phyloP scores from a whole-genome alignment of 2,888 invertebrate species.

The Epirrhoe alternata region DNA sequence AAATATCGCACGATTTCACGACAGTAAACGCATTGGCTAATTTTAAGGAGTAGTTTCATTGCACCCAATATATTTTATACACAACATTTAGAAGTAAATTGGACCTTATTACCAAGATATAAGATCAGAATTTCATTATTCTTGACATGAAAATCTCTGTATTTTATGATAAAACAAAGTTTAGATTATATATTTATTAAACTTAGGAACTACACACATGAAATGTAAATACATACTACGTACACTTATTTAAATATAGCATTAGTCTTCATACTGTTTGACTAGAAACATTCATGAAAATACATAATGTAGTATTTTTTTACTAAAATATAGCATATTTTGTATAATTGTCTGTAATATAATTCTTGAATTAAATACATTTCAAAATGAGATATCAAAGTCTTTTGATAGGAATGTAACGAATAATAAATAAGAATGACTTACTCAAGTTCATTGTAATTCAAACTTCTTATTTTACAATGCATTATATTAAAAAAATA shows the following conservation, averaged over 20 bases:
- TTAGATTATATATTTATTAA: not conserved
- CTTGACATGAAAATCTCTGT: not conserved
- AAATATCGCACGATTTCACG: not conserved
- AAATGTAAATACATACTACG: constrained; percentile 9
- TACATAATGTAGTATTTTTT: constrained; percentile 6
- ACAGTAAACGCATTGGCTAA: not conserved
- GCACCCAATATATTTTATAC: not conserved
- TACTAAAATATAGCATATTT: not conserved
- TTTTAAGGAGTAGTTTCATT: not conserved
- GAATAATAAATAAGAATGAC: not conserved
- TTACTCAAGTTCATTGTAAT: too few relatives aligned
- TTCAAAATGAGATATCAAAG: not conserved
- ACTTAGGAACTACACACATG: constrained; percentile 16
- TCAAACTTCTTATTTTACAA: too few relatives aligned
- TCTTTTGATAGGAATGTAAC: constrained; percentile 30
- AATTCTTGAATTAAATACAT: not conserved
- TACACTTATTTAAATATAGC: constrained; percentile 10
- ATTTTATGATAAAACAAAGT: not conserved
- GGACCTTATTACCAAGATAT: constrained; percentile 29
- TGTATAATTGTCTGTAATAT: not conserved
- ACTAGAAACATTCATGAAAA: constrained; percentile 41
- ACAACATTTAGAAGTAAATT: constrained; percentile 11
- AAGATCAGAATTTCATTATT: constrained; percentile 15
- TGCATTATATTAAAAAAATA: too few relatives aligned
- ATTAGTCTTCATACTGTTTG: constrained; percentile 38